Percentiles rank a stretch among this genome's conserved stretches.
These are phyloP conservation scores for Agonopterix arenella DNA, from an alignment of 2,888 invertebrate genomes.

Conservation along the genomic window DNA sequence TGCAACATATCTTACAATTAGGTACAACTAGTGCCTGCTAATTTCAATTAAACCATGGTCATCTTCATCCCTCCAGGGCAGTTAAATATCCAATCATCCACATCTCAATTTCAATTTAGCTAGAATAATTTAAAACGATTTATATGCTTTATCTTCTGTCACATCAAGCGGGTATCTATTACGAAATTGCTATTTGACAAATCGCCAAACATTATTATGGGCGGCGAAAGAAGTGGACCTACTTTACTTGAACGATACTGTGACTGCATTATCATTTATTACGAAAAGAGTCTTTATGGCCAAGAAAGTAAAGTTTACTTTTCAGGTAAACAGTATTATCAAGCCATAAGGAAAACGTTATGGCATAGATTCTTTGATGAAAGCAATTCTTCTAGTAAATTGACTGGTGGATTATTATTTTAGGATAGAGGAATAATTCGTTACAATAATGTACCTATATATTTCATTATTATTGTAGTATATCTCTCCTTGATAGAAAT, in stretches of 20 bases:
- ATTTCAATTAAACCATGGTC: not conserved
- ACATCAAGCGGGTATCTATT: constrained; percentile 72
- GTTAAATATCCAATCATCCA: constrained; percentile 2
- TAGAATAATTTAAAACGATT: constrained; percentile 30
- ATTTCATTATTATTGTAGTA: not conserved
- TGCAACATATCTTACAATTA: too few species aligned
- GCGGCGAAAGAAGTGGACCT: constrained; percentile 71
- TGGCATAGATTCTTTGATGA: constrained; percentile 51
- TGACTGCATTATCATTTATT: constrained; percentile 17
- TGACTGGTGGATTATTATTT: constrained; percentile 32
- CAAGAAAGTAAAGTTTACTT: constrained; percentile 26
- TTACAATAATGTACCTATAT: not conserved
- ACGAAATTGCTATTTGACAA: constrained; percentile 75
- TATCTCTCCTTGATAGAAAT: not conserved
- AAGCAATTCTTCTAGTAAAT: constrained; percentile 56
- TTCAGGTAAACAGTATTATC: constrained; percentile 51
- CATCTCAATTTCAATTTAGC: constrained; percentile 15
- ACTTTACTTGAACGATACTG: constrained; percentile 53
- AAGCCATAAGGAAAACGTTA: constrained; percentile 60
- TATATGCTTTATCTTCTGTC: constrained; percentile 57
- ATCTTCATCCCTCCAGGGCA: not conserved
- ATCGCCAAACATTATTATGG: constrained; percentile 72
- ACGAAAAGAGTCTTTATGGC: constrained; percentile 28
- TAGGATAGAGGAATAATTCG: not conserved
- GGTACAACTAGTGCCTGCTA: too few species aligned